Base-by-base conservation (phyloP, 2,797 vertebrate genomes). In the Spinibarbus caldwelli region DNA sequence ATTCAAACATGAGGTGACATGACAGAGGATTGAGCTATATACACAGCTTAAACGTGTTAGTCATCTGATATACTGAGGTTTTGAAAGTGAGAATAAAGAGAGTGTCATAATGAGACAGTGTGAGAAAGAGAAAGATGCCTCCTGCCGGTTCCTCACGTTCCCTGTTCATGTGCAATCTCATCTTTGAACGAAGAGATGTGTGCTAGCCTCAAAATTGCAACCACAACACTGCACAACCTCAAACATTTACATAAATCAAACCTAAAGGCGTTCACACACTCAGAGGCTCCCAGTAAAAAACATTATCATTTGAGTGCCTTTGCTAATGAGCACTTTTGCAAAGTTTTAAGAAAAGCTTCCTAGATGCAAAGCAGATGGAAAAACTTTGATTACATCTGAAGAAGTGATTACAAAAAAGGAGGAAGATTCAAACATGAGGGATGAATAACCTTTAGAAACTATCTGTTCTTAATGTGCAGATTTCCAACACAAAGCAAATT, bases 1-100 rank as follows among this genome's bases (percentile, higher is more conserved):
- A 90, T 79, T 88, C 80, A 85, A 86, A 89, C 87, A 87, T 82
- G 88, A 86, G 66, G 71, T 82, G 84, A 89, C 85, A 87, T 80
- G 87, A 87, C 87, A 80, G 73, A 70, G 75, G 75, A 81, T 23
- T 72, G 78, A 84, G 80, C 47, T 81, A 86, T 89, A 78, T 85
- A 52, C 72, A 75, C n/a, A 77, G 78, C 67, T 84, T 68, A 80
- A 64, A 73, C 82, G 67, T 76, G 83, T 80, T 68, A 79, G 83
- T 87, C 72, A 88, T 59, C 59, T 86, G 85, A 89, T 89, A 83
- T 52, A 80, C 67, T 12, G 64, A 78, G 23, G 15, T n/a, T 45
- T 29, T 67, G 62, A 45, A 64, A 34, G 80, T n/a, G 62, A 64
- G 49, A 77, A 70, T 59, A 88, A 45, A 4, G 31, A 83, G 49